phyloP scores from a whole-genome alignment of 2,888 invertebrate species.

The Opisthograptis luteolata region DNA sequence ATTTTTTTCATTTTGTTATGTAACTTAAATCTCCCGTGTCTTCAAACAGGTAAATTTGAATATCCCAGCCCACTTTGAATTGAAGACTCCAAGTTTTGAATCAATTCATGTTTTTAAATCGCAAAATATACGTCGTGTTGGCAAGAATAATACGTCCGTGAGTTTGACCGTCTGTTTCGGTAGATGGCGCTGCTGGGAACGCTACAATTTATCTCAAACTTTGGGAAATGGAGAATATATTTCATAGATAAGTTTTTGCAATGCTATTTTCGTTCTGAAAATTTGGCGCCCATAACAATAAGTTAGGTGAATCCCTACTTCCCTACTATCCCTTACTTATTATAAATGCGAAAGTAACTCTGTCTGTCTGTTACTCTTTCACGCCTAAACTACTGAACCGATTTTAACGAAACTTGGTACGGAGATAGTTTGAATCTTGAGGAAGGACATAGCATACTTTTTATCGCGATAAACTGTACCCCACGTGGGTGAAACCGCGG shows the following conservation, averaged over 20 bases:
- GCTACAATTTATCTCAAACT: slow-evolving; percentile 12
- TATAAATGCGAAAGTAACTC: no score
- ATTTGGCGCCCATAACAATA: background rate
- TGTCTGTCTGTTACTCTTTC: no score
- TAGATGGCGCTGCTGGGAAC: slow-evolving; percentile 4
- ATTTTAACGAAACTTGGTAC: no score
- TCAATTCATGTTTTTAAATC: slow-evolving; percentile 32
- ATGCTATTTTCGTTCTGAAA: background rate
- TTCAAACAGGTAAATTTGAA: slow-evolving; percentile 31
- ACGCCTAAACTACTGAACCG: no score
- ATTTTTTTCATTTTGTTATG: background rate
- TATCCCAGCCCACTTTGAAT: slow-evolving; percentile 33
- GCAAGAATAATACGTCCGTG: slow-evolving; percentile 23
- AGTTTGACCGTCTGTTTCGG: slow-evolving; percentile 14
- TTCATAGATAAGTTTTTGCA: background rate
- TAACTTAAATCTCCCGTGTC: slow-evolving; percentile 3
- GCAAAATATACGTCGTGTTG: slow-evolving; percentile 10
- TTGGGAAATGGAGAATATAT: background rate
- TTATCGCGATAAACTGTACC: no score
- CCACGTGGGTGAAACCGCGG: no score
- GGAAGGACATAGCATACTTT: no score
- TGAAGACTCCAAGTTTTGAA: slow-evolving; percentile 25
- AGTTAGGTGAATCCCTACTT: no score
- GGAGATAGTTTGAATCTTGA: no score
- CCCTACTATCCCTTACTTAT: no score